A percentile compares a stretch with the other conserved stretches of the same genome.
Evolutionary conservation across 1,140 invertebrate genomes (phyloP).

Genomic region (Ephestia elutella): DNA sequence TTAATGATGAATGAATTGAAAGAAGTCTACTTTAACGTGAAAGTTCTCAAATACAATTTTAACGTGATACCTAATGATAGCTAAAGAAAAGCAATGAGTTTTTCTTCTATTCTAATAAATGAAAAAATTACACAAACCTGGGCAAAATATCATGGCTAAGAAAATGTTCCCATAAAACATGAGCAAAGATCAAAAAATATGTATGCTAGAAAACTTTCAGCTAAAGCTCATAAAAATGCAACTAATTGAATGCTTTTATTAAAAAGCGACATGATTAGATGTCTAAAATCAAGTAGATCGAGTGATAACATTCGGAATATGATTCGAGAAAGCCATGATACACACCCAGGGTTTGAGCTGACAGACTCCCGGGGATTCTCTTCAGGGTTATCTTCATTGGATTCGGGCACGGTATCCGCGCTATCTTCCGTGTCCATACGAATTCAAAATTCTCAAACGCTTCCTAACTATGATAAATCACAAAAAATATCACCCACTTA

Average conservation of each 20-base stretch:
- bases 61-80: too few relatives aligned
- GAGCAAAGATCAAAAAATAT: background rate
- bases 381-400: background rate
- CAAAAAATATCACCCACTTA: conserved; percentile 1
- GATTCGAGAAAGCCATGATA: background rate
- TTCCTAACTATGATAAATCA: background rate
- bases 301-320: background rate
- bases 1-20: too few relatives aligned
- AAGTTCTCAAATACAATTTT: too few relatives aligned
- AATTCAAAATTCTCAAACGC: background rate
- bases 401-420: background rate
- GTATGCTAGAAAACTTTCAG: background rate
- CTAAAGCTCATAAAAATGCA: background rate
- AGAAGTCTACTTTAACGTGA: too few relatives aligned
- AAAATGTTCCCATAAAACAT: background rate
- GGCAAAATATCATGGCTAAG: conserved; percentile 3
- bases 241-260: background rate
- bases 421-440: conserved; percentile 1
- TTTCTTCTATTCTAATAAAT: background rate
- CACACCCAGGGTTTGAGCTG: conserved; percentile 2
- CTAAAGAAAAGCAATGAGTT: too few relatives aligned
- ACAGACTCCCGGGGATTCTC: background rate
- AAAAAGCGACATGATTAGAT: background rate
- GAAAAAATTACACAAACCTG: background rate
- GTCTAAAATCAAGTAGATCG: background rate